Conservation (phyloP, 1,140 invertebrate species). For the Rhynchophorus ferrugineus region DNA sequence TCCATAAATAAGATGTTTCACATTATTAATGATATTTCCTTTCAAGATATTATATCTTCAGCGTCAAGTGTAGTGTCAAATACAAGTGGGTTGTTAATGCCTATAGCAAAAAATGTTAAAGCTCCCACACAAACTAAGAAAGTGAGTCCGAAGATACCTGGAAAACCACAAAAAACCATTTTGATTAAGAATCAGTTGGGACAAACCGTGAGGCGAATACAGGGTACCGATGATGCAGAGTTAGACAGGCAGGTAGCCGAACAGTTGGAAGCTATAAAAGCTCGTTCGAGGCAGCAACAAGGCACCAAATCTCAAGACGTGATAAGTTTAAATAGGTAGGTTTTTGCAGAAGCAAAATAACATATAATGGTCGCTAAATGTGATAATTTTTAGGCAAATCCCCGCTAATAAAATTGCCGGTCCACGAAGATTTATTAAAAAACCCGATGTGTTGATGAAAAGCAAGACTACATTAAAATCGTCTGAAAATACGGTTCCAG, state of each 20-base stretch:
- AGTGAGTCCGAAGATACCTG: background rate
- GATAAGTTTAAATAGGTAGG: too few relatives aligned
- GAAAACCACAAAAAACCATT: slow-evolving; percentile 41
- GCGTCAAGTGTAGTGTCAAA: background rate
- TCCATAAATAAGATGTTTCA: too few relatives aligned
- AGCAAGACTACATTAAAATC: slow-evolving; percentile 20
- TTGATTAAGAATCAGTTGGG: slow-evolving; percentile 21
- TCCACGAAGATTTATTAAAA: slow-evolving; percentile 6
- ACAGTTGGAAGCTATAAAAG: slow-evolving; percentile 38
- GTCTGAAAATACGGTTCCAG: background rate
- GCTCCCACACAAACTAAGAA: slow-evolving; percentile 2
- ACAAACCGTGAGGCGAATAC: slow-evolving; percentile 22
- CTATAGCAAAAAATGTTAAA: slow-evolving; percentile 10
- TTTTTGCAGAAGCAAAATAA: too few relatives aligned
- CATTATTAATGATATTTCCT: too few relatives aligned
- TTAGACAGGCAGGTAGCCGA: slow-evolving; percentile 37
- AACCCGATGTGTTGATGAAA: slow-evolving; percentile 12
- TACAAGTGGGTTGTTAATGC: slow-evolving; percentile 15
- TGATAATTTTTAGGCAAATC: too few relatives aligned
- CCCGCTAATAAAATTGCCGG: background rate
- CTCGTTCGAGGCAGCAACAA: slow-evolving; percentile 21
- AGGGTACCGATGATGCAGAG: slow-evolving; percentile 25
- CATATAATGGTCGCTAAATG: too few relatives aligned
- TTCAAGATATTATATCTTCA: background rate
- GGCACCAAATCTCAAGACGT: slow-evolving; percentile 11